Base-by-base conservation (phyloP, 2,113 vertebrate species). In the Plectropomus leopardus region DNA sequence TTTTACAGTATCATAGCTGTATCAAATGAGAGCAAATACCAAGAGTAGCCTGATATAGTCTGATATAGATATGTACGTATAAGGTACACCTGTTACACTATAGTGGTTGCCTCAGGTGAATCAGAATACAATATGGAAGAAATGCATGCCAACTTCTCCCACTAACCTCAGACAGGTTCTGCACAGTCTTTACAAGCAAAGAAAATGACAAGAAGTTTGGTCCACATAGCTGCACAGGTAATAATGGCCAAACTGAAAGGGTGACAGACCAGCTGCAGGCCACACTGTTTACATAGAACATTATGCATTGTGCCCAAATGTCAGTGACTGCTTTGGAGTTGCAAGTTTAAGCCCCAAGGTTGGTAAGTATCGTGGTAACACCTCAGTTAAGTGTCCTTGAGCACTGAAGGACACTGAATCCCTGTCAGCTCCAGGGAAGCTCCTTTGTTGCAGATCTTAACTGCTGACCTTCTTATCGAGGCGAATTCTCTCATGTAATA, bases 361-460 rank as follows among this genome's bases (percentile, higher is more conserved):
- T 65, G 9, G 5, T 16, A 54, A 47, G n/a, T 28, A 53, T 72
- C 10, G 4, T 21, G 32, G n/a, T 16, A 68, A 60, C 34, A 47
- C 47, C 50, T 65, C 7, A 30, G n/a, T 59, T 15, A 66, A 40
- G 19, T 24, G 21, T 54, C 36, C n/a, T 36, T 32, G 21, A 73
- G 45, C 30, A 40, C n/a, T n/a, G n/a, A n/a, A n/a, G 66, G 47
- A 73, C 58, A 66, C 34, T 13, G 4, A 80, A 80, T 72, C 76
- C 34, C 14, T 19, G 3, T 50, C 45, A 57, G 51, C 58, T 69
- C 4, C 2, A 13, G 21, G 30, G 17, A 1, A 17, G 30, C 65
- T 72, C 23, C n/a, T 54, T 63, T 34, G n/a, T 17, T 66, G n/a
- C 44, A 64, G 4, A 28, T 45, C 9, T 17, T 69, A 32, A 70